Evolutionary conservation across 2,888 invertebrate genomes (phyloP).

Genomic region (Pollenia angustigena): DNA sequence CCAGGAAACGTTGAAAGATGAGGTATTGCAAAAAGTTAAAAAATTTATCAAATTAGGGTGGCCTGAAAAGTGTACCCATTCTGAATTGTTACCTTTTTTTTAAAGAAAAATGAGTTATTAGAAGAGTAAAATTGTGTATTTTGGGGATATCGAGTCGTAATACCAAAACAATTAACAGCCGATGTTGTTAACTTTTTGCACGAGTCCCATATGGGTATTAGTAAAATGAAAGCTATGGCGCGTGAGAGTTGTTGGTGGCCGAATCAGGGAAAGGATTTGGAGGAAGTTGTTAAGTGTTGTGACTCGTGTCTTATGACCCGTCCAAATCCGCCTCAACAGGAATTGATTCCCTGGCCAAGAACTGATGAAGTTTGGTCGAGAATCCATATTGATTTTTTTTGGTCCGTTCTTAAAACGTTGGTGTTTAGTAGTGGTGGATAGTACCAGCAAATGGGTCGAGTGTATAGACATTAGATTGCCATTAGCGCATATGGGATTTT

Average conservation of each 20-base stretch:
- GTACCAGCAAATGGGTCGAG: no score
- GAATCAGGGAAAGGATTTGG: conserved; percentile 72
- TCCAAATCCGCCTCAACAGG: no score
- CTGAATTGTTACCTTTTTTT: conserved; percentile 50
- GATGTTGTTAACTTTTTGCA: conserved; percentile 50
- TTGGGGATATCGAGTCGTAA: conserved; percentile 49
- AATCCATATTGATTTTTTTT: no score
- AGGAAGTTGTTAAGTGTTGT: conserved; percentile 71
- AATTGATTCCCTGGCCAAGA: no score
- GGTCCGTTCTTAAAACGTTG: no score
- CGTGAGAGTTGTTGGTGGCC: conserved; percentile 75
- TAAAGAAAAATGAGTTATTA: conserved; percentile 47
- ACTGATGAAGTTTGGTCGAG: no score
- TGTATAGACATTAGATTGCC: no score
- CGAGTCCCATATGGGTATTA: conserved; percentile 68
- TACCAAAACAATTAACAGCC: not conserved
- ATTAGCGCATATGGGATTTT: no score
- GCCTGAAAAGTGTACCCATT: conserved; percentile 36
- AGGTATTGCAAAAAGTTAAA: conserved; percentile 10
- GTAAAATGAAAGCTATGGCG: conserved; percentile 71
- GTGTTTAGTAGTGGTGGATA: no score
- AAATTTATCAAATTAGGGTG: conserved; percentile 18
- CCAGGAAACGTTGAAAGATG: not conserved
- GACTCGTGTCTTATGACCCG: conserved; percentile 44
- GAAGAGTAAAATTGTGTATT: conserved; percentile 51